phyloP scores from a whole-genome alignment of 2,888 invertebrate genomes.

The Harpalus rufipes region DNA sequence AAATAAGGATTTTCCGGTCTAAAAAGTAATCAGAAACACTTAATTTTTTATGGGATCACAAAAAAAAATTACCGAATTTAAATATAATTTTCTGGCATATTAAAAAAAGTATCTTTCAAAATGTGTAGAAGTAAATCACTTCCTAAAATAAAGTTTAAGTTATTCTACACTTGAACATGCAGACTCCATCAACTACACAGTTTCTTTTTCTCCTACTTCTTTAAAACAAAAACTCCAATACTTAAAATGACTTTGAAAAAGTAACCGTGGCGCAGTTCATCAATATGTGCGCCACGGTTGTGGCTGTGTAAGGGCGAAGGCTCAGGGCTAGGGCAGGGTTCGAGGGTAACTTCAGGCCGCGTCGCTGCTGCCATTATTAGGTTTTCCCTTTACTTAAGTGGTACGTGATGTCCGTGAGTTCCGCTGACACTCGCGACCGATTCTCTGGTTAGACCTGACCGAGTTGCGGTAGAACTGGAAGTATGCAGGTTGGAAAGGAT shows the following conservation, averaged over 20 bases:
- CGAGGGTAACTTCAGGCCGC: conserved; percentile 31
- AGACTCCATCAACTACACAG: neutral
- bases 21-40: too few species aligned
- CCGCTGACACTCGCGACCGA: neutral
- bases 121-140: too few species aligned
- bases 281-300: conserved; percentile 42
- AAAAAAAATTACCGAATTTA: too few species aligned
- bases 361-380: conserved; percentile 60
- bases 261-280: conserved; percentile 17
- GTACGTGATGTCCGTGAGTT: conserved; percentile 62
- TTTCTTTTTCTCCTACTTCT: neutral
- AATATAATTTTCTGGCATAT: too few species aligned
- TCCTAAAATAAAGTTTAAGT: neutral
- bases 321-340: neutral
- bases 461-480: neutral
- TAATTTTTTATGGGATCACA: too few species aligned
- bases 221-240: neutral
- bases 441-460: neutral
- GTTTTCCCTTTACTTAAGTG: conserved; percentile 67
- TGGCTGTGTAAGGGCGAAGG: neutral
- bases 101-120: too few species aligned
- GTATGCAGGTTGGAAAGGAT: neutral
- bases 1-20: too few species aligned
- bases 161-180: neutral
- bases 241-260: neutral